Evolutionary conservation across 2,888 invertebrate species (phyloP), one percentile per base, ranked within the genome.

Genomic region (Pollenia amentaria): DNA sequence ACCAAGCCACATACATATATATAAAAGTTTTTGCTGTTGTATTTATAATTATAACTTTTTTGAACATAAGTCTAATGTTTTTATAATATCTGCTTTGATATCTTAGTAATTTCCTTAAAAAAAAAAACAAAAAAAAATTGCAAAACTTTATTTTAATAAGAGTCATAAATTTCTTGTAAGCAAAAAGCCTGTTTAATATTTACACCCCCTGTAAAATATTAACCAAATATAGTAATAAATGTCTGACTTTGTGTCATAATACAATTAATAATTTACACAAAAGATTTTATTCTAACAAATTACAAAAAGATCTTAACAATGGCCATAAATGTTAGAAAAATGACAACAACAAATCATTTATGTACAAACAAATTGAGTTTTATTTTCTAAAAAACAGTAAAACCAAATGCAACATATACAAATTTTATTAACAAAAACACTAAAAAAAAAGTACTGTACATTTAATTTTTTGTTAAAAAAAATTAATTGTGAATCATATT

Each of bases 271-370:
- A 57, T 57, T 21, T 72, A 42, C 21, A 51, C 70, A 69, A 53
- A 64, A 53, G 67, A 69, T 48, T 42, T 55, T 77, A 57, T 72
- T 70, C 8, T 42, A 81, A 65, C 29, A 69, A 67, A 60, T 64
- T 38, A n/a, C 6, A 72, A 69, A 1, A 80, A 75, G 70, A 44
- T 18, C 38, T 29, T 29, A 46, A 53, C 64, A 72, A 80, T 84
- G 55, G 67, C 80, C 80, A 87, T 83, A 87, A 84, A 87, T 67
- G 84, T 84, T 67, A 62, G 48, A 69, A 79, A 51, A 29, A 6
- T 29, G 18, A 79, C 60, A 69, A 57, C 40, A 78, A 18, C 12
- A 38, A 21, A 44, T 48, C 16, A 73, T 29, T 29, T 29, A 48
- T n/a, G 57, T 3, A 21, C 16, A 51, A 62, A 38, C 53, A 53